phyloP scores from a whole-genome alignment of 2,797 vertebrate species.

The Lepus oiostolus region DNA sequence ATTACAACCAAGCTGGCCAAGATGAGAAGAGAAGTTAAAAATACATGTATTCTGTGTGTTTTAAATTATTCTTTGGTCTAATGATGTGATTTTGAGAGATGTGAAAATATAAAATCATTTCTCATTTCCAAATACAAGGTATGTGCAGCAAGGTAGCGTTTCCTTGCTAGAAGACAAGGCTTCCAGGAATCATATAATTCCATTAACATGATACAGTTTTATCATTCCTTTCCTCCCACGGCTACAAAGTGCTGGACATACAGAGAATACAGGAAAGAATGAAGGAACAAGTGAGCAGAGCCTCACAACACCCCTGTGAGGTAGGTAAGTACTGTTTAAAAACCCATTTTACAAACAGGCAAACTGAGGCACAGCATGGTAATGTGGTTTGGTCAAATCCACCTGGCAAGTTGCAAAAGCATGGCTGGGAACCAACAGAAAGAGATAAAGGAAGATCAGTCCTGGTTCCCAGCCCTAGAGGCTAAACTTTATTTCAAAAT shows the following conservation, averaged over 20 bases:
- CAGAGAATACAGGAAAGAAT: conserved; percentile 36
- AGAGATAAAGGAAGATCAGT: conserved; percentile 52
- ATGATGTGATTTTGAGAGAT: conserved; percentile 65
- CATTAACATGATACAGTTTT: conserved; percentile 5
- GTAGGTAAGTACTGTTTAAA: conserved; percentile 72
- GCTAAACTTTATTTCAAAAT: conserved; percentile 59
- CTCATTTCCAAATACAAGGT: conserved; percentile 68
- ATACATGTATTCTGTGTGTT: conserved; percentile 25
- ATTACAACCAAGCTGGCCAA: conserved; percentile 51
- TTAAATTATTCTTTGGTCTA: conserved; percentile 79
- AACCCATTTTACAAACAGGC: conserved; percentile 50
- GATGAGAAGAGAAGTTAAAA: conserved; percentile 67
- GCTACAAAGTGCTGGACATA: conserved; percentile 70
- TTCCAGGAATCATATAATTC: not conserved
- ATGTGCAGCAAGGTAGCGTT: conserved; percentile 62
- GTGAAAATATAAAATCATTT: conserved; percentile 73
- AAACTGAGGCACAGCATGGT: conserved; percentile 66
- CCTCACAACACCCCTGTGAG: conserved; percentile 84
- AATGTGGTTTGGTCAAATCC: conserved; percentile 56
- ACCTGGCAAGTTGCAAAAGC: not conserved
- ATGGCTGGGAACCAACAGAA: conserved; percentile 48
- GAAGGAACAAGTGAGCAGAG: conserved; percentile 57
- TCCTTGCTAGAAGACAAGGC: conserved; percentile 63
- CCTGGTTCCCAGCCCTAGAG: conserved; percentile 27
- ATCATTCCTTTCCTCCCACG: conserved; percentile 42